Percentiles rank a stretch among this genome's conserved stretches.
phyloP scores from a whole-genome alignment of 2,113 vertebrate species.

The Dolichotis patagonum region DNA sequence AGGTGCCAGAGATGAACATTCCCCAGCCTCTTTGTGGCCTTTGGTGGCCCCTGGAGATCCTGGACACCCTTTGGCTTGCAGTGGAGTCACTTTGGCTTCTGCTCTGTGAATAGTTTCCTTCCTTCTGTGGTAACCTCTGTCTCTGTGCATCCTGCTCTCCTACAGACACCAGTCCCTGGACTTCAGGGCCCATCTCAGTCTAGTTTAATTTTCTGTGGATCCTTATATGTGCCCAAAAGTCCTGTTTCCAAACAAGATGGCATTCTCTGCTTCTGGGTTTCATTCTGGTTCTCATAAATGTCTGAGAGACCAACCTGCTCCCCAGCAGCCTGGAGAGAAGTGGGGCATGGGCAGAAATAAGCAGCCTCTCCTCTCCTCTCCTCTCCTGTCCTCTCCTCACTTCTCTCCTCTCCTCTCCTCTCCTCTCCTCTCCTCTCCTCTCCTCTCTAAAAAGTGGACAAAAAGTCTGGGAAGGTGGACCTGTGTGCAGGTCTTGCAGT shows the following conservation, averaged over 20 bases:
- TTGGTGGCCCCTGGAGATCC: not conserved
- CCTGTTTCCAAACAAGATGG: not conserved
- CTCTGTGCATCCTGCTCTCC: not conserved
- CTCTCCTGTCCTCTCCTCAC: too few species aligned
- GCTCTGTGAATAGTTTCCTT: not conserved
- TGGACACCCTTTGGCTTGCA: not conserved
- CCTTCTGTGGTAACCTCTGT: not conserved
- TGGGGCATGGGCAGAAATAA: not conserved
- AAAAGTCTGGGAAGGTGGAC: not conserved
- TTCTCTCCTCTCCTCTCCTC: too few species aligned
- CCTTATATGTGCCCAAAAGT: not conserved
- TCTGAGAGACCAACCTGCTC: not conserved
- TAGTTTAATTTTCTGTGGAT: not conserved
- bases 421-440: not conserved
- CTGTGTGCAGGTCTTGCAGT: not conserved
- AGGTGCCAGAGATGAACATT: not conserved
- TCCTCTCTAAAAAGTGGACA: not conserved
- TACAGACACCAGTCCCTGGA: not conserved
- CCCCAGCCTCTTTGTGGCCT: too few species aligned
- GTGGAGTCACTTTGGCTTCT: not conserved
- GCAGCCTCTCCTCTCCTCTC: not conserved
- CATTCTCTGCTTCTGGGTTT: not conserved
- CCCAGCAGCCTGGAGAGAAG: not conserved
- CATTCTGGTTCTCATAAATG: not conserved
- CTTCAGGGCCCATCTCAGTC: not conserved